Percentiles rank a stretch among this genome's conserved stretches.
phyloP scores from a whole-genome alignment of 2,888 invertebrate species.

The Hirudinaria manillensis region DNA sequence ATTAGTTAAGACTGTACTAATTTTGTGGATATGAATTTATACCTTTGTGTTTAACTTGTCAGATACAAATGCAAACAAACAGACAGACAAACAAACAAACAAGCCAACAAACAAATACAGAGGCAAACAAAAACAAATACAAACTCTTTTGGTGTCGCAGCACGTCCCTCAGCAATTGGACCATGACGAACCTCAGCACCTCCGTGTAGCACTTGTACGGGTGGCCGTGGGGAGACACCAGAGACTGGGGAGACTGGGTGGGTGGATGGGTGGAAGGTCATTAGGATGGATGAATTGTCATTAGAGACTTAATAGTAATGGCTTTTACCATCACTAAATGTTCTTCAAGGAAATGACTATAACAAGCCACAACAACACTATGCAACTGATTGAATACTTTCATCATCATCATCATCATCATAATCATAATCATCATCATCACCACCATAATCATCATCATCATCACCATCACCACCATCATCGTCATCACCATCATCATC shows the following conservation, averaged over 20 bases:
- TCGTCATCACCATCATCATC: no score
- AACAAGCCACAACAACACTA: no score
- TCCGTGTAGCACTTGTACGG: constrained; percentile 92
- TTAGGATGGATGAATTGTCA: background rate
- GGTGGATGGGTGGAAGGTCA: background rate
- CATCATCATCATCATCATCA: no score
- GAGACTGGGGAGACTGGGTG: constrained; percentile 5
- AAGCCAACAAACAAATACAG: background rate
- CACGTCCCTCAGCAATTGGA: constrained; percentile 80
- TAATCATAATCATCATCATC: no score
- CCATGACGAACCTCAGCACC: constrained; percentile 84
- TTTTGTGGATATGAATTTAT: no score
- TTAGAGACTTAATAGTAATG: background rate
- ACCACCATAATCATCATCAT: no score
- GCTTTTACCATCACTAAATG: background rate
- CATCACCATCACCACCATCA: no score
- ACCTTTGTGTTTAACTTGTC: no score
- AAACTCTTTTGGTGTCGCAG: constrained; percentile 74
- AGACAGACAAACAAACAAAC: background rate
- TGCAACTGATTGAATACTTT: no score
- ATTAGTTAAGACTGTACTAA: background rate
- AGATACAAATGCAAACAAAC: no score
- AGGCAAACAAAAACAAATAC: background rate
- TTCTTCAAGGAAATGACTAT: no score
- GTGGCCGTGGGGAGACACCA: constrained; percentile 10